A percentile compares a stretch with the other conserved stretches of the same genome.
These are phyloP conservation scores for Phymorhynchus buccinoides DNA, from an alignment of 1,140 invertebrate genomes.

Conservation along the genomic window DNA sequence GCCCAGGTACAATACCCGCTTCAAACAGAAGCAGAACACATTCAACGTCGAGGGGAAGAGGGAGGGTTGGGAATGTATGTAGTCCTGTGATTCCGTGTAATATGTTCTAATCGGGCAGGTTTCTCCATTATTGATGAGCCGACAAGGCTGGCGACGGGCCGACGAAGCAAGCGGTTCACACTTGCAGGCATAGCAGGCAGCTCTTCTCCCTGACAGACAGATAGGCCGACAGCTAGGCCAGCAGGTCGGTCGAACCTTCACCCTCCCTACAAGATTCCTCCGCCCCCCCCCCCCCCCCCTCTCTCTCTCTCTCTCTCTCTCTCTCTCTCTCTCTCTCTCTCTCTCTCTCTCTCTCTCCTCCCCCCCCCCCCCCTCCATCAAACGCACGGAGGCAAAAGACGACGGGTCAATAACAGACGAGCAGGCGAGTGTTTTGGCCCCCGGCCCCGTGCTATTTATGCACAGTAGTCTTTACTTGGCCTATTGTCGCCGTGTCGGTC, in stretches of 20 bases:
- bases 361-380: too few species aligned
- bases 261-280: neutral
- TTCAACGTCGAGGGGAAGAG: neutral
- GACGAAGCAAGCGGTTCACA: neutral
- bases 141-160: slow-evolving; percentile 12
- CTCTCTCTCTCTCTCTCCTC: neutral
- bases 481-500: too few species aligned
- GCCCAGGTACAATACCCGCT: too few species aligned
- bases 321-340: neutral
- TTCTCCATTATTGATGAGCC: slow-evolving; percentile 30
- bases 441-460: too few species aligned
- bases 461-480: too few species aligned
- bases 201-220: neutral
- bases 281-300: neutral
- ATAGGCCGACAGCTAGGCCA: neutral
- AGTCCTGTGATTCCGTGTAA: slow-evolving; percentile 21
- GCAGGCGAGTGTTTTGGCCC: too few species aligned
- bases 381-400: too few species aligned
- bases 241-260: neutral
- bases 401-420: neutral
- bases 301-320: neutral
- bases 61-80: neutral
- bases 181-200: slow-evolving; percentile 20
- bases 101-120: slow-evolving; percentile 28
- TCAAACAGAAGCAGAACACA: too few species aligned